These are phyloP conservation scores for Folsomia manolachei DNA, from an alignment of 2,888 invertebrate species.

Conservation along the genomic window DNA sequence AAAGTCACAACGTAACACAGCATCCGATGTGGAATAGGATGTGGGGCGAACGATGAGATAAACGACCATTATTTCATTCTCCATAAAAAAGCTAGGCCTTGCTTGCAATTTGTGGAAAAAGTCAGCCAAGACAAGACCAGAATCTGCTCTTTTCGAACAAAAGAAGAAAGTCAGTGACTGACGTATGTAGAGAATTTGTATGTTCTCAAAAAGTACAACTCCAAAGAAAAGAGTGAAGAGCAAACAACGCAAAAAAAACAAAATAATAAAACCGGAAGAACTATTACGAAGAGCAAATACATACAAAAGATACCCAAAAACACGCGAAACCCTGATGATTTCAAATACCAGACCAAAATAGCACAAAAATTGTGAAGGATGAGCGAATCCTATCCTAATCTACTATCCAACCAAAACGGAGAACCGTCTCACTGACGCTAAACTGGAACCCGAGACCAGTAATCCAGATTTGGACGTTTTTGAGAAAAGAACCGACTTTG, in stretches of 20 bases:
- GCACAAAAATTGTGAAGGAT: not conserved
- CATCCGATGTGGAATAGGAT: not conserved
- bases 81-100: not conserved
- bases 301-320: too few species aligned
- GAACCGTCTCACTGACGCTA: not conserved
- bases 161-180: not conserved
- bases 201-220: not conserved
- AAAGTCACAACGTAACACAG: too few species aligned
- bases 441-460: not conserved
- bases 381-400: too few species aligned
- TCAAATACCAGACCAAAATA: not conserved
- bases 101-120: conserved; percentile 6
- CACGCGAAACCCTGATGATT: too few species aligned
- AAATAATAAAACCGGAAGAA: not conserved
- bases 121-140: not conserved
- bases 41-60: too few species aligned
- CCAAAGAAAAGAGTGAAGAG: not conserved
- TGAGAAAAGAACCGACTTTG: not conserved
- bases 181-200: not conserved
- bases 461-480: not conserved
- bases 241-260: not conserved
- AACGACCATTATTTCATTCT: not conserved
- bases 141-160: not conserved
- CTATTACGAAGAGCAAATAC: not conserved
- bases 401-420: too few species aligned